A percentile compares a stretch with the other conserved stretches of the same genome.
Conservation (phyloP, 2,797 vertebrate species). For the Lepus townsendii region DNA sequence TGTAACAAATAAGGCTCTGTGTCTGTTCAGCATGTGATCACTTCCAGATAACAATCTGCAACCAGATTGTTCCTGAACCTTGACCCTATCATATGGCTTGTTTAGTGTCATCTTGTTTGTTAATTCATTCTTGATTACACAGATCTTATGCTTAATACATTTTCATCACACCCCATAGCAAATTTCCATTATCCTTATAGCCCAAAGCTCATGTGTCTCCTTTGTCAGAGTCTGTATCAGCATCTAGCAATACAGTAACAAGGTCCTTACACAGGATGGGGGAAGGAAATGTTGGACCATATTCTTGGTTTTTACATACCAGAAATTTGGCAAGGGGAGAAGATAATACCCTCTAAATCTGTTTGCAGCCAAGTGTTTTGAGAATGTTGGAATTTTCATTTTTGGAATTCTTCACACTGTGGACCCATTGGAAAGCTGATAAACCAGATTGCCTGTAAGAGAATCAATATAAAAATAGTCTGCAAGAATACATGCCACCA, state of each 20-base stretch:
- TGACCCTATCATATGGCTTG: slow-evolving; percentile 71
- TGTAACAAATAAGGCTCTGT: slow-evolving; percentile 60
- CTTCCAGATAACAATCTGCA: slow-evolving; percentile 69
- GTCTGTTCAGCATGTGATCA: slow-evolving; percentile 61
- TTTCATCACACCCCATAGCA: slow-evolving; percentile 49
- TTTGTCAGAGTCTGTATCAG: background rate
- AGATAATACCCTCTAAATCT: slow-evolving; percentile 64
- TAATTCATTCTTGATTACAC: slow-evolving; percentile 70
- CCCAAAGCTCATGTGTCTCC: slow-evolving; percentile 27
- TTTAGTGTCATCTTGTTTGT: slow-evolving; percentile 55
- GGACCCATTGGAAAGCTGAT: slow-evolving; percentile 76
- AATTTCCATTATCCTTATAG: slow-evolving; percentile 43
- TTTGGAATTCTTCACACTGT: slow-evolving; percentile 70
- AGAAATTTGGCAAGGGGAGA: slow-evolving; percentile 59
- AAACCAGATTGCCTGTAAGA: slow-evolving; percentile 83
- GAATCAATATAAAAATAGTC: slow-evolving; percentile 83
- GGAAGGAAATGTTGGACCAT: slow-evolving; percentile 58
- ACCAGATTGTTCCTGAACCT: slow-evolving; percentile 67
- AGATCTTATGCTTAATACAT: slow-evolving; percentile 53
- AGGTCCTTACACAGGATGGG: slow-evolving; percentile 22
- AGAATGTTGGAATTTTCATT: slow-evolving; percentile 76
- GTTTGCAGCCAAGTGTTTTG: slow-evolving; percentile 76
- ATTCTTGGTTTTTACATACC: slow-evolving; percentile 65
- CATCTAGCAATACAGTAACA: background rate
- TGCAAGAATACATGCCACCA: slow-evolving; percentile 78